Conservation (phyloP, 2,888 invertebrate genomes). For the Frankliniella fusca region DNA sequence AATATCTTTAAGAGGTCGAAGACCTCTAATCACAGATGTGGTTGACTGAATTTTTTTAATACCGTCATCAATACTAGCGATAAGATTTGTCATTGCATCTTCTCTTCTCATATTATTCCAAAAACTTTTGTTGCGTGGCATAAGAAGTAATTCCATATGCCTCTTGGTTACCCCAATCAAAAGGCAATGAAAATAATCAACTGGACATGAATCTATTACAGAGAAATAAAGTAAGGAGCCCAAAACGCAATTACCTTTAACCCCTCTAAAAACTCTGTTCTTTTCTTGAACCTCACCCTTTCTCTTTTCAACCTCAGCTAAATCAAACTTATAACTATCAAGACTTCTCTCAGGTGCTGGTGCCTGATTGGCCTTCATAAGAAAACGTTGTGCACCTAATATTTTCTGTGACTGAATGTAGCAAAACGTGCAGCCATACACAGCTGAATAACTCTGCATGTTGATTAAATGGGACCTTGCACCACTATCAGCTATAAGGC, state of each 20-base stretch:
- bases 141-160: not conserved
- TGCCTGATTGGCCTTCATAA: not conserved
- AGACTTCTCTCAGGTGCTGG: not conserved
- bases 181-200: not conserved
- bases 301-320: not conserved
- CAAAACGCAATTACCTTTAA: not conserved
- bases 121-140: too few relatives aligned
- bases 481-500: not conserved
- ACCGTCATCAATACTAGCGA: not conserved
- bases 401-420: not conserved
- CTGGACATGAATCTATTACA: not conserved
- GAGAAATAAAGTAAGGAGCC: not conserved
- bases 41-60: not conserved
- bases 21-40: not conserved
- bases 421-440: not conserved
- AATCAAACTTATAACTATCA: not conserved
- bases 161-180: not conserved
- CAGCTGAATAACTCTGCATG: not conserved
- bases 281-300: not conserved
- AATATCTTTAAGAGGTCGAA: not conserved
- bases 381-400: not conserved
- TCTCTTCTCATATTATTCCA: not conserved
- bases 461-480: not conserved
- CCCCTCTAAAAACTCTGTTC: not conserved
- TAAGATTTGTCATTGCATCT: not conserved